Conservation (phyloP, 1,140 invertebrate species). For the Pogonus chalceus region DNA sequence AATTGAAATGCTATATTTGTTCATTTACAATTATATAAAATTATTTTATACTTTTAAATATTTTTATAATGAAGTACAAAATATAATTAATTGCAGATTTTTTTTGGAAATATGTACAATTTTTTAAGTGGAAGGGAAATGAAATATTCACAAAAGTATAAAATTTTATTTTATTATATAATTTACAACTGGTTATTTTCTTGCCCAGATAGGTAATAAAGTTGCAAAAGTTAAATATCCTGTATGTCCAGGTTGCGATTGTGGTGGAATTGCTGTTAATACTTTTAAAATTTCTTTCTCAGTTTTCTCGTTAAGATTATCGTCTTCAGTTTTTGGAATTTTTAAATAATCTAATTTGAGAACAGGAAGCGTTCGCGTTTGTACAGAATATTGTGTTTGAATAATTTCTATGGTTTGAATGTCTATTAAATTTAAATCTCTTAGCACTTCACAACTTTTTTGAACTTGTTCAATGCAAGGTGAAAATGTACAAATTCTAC, state of each 20-base stretch:
- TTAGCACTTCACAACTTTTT: constrained; percentile 62
- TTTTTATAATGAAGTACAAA: too few relatives aligned
- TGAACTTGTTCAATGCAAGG: constrained; percentile 98
- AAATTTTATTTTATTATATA: neutral
- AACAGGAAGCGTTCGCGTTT: constrained; percentile 56
- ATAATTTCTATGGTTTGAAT: constrained; percentile 81
- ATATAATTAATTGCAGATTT: too few relatives aligned
- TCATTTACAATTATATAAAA: too few relatives aligned
- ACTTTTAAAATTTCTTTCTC: constrained; percentile 44
- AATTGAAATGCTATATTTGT: too few relatives aligned
- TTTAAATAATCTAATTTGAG: constrained; percentile 53
- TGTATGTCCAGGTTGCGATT: constrained; percentile 76
- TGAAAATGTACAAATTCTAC: constrained; percentile 91
- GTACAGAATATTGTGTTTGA: constrained; percentile 70
- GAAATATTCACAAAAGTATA: neutral
- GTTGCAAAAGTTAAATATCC: constrained; percentile 91
- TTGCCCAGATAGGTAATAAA: constrained; percentile 49
- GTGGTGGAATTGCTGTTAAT: constrained; percentile 55
- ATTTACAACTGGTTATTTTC: constrained; percentile 8
- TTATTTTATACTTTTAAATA: too few relatives aligned
- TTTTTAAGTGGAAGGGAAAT: too few relatives aligned
- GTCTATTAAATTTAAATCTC: constrained; percentile 66
- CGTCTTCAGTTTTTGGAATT: constrained; percentile 28
- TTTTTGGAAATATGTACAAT: too few relatives aligned
- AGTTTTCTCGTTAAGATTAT: constrained; percentile 36